Base-by-base conservation (phyloP, 2,888 invertebrate species). In the Drosophila neutralis region DNA sequence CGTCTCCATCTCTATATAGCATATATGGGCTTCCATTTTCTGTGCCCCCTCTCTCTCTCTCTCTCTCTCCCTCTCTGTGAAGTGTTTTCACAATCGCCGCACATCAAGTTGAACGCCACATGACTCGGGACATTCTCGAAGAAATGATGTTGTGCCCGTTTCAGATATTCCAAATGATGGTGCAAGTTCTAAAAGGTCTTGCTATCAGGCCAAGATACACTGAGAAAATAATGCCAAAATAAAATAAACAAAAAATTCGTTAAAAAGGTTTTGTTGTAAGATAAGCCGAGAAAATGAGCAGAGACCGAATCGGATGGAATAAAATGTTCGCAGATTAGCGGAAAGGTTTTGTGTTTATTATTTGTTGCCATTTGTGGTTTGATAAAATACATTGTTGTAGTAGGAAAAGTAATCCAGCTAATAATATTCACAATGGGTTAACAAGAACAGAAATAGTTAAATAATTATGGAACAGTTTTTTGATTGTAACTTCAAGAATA, bases 71-170 rank as follows among this genome's bases (percentile, higher is more conserved):
- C 48, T 51, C 52, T 35, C 29, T 33, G 35, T 51, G 40, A 57
- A 73, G 42, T 72, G 69, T 76, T 89, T 84, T 76, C 82, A 81
- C 87, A 83, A 88, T 77, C 70, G 53, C 35, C 57, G 42, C 45
- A 73, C 56, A 66, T 54, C 60, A 59, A 35, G 54, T 38, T 60
- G 52, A 65, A 66, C 51, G 60, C 80, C 77, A 61, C 76, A 77
- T 77, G 80, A 77, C 53, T 52, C 54, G 61, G 18, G n/a, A 29
- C 40, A 77, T 53, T 60, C 66, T 76, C 13, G 51, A 77, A 45
- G 45, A 77, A 79, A 70, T 57, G 63, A 61, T 71, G 67, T 64
- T 76, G 72, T 80, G 61, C 76, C 68, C 64, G 60, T 71, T 65
- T 60, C 58, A 42, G 27, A 48, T 63, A 29, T 57, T 63, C 64